Conservation (phyloP, 2,797 vertebrate species). For the Falco novaeseelandiae region DNA sequence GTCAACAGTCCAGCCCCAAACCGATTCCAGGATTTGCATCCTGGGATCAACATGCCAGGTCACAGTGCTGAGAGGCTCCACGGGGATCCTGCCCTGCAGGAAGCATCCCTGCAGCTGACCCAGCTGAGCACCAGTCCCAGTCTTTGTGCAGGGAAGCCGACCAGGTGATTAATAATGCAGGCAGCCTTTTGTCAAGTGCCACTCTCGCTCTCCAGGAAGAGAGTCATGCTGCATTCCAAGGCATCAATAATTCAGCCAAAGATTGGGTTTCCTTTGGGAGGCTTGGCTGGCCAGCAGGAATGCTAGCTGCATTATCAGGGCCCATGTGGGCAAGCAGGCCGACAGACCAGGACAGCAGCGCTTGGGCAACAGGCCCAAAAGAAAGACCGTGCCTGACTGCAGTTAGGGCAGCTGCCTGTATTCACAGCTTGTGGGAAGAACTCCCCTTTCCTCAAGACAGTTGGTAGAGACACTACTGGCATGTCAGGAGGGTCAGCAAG, state of each 20-base stretch:
- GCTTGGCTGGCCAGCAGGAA: conserved; percentile 13
- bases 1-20: background rate
- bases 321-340: background rate
- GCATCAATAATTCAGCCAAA: conserved; percentile 79
- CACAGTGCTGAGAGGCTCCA: background rate
- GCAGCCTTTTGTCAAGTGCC: conserved; percentile 40
- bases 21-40: background rate
- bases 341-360: background rate
- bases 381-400: background rate
- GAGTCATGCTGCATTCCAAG: conserved; percentile 15
- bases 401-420: background rate
- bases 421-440: background rate
- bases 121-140: background rate
- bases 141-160: background rate
- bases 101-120: background rate
- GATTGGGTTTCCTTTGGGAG: conserved; percentile 65
- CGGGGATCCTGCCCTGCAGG: background rate
- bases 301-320: background rate
- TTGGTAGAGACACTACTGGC: accelerated
- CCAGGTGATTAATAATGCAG: conserved; percentile 62
- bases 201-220: conserved; percentile 36
- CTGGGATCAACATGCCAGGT: background rate
- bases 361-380: background rate
- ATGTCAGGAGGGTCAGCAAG: background rate
- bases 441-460: background rate